These are phyloP conservation scores for Pomacea canaliculata DNA, from an alignment of 2,888 invertebrate genomes.

Conservation along the genomic window DNA sequence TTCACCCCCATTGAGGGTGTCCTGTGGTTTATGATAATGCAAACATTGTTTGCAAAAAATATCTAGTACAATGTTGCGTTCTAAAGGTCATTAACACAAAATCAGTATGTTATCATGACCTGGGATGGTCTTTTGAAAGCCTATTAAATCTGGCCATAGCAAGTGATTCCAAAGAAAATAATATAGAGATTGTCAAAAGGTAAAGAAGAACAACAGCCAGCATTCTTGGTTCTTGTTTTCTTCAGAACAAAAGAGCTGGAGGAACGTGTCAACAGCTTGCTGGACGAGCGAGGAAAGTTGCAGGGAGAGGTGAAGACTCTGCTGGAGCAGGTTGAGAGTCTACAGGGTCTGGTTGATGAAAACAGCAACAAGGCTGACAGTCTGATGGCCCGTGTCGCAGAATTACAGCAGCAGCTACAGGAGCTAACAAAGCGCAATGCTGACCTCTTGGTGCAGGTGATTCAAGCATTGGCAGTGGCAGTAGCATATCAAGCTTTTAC, in stretches of 20 bases:
- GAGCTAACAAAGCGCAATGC: slow-evolving; percentile 32
- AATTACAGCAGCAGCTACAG: slow-evolving; percentile 34
- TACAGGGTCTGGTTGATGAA: slow-evolving; percentile 51
- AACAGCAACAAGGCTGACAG: slow-evolving; percentile 25
- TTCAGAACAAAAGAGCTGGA: slow-evolving; percentile 75
- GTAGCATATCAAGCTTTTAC: background rate
- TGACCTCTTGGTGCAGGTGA: slow-evolving; percentile 30
- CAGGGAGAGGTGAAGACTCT: slow-evolving; percentile 40
- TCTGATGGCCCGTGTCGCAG: slow-evolving; percentile 28
- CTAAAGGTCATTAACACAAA: too few species aligned
- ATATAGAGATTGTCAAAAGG: too few species aligned
- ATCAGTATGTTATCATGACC: too few species aligned
- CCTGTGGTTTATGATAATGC: too few species aligned
- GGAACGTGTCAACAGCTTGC: slow-evolving; percentile 74
- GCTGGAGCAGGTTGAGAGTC: slow-evolving; percentile 44
- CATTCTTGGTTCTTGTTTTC: too few species aligned
- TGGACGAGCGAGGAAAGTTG: slow-evolving; percentile 47
- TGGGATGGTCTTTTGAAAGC: too few species aligned
- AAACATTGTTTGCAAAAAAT: too few species aligned
- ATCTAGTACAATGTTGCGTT: too few species aligned
- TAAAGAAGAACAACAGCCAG: too few species aligned
- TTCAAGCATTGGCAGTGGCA: background rate
- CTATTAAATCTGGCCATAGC: too few species aligned
- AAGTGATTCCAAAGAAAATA: too few species aligned
- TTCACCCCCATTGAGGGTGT: too few species aligned